Evolutionary conservation across 2,113 vertebrate genomes (phyloP).

Genomic region (Petaurus breviceps): DNA sequence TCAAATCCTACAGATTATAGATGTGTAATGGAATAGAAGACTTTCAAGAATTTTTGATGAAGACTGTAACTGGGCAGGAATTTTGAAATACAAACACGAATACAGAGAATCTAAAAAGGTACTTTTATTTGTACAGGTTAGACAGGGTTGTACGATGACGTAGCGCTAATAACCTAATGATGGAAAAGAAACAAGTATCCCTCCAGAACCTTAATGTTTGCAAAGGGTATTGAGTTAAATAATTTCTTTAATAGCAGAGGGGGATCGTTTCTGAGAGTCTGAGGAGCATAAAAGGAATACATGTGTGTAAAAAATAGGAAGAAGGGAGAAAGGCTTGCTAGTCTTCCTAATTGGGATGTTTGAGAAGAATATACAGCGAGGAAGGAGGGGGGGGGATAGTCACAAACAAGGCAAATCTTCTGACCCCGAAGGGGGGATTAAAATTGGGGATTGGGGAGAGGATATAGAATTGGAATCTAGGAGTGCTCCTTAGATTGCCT

Average conservation of each 20-base stretch:
- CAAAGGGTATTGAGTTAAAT: not conserved
- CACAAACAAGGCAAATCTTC: too few species aligned
- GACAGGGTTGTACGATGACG: too few species aligned
- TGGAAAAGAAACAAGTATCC: not conserved
- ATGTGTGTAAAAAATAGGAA: not conserved
- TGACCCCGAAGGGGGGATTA: too few species aligned
- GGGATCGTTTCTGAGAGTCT: not conserved
- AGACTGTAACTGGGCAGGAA: not conserved
- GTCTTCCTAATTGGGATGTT: too few species aligned
- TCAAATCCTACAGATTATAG: not conserved
- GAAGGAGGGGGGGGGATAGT: too few species aligned
- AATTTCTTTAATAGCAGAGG: not conserved
- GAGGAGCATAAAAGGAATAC: not conserved
- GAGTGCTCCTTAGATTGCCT: not conserved
- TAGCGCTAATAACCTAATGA: too few species aligned
- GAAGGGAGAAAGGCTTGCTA: not conserved
- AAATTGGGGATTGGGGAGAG: not conserved
- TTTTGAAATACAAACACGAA: not conserved
- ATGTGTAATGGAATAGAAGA: not conserved
- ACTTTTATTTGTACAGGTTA: not conserved
- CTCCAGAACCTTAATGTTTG: not conserved
- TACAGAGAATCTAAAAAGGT: not conserved
- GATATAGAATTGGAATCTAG: not conserved
- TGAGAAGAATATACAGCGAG: too few species aligned
- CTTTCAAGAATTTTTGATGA: not conserved